phyloP scores from a whole-genome alignment of 1,140 invertebrate genomes.

The Sycophila sp. region DNA sequence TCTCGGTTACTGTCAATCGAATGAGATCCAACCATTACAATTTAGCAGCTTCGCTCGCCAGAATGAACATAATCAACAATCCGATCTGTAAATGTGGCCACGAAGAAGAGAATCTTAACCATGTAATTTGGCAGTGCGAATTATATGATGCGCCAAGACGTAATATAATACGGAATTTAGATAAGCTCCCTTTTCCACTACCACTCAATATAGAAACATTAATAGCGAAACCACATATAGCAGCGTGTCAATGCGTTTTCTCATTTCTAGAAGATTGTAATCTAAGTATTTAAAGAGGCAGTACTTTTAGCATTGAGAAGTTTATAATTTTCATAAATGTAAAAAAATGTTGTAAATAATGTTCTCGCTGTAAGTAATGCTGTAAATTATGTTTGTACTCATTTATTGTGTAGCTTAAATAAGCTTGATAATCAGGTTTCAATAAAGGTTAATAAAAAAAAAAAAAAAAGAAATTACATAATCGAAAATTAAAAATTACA shows the following conservation, averaged over 20 bases:
- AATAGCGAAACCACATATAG: not conserved
- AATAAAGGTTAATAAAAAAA: too few relatives aligned
- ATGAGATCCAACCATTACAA: conserved; percentile 33
- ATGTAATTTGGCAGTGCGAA: conserved; percentile 26
- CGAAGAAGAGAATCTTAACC: conserved; percentile 26
- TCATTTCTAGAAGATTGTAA: not conserved
- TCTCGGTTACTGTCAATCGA: conserved; percentile 13
- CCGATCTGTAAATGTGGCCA: conserved; percentile 9
- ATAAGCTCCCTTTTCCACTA: not conserved
- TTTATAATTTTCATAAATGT: too few relatives aligned
- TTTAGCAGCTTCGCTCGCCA: not conserved
- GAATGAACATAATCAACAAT: not conserved
- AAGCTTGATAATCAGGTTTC: too few relatives aligned
- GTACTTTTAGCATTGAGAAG: too few relatives aligned
- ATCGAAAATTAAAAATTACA: too few relatives aligned
- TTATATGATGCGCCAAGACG: not conserved
- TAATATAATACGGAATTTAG: too few relatives aligned
- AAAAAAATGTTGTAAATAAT: too few relatives aligned
- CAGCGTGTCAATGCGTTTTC: not conserved
- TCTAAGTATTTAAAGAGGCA: not conserved
- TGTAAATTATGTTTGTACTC: too few relatives aligned
- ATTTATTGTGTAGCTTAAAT: too few relatives aligned
- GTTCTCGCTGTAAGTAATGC: too few relatives aligned
- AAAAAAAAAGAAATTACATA: too few relatives aligned
- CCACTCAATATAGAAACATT: not conserved